Base-by-base conservation (phyloP, 2,797 vertebrate genomes). In the Diglossa cyanea region DNA sequence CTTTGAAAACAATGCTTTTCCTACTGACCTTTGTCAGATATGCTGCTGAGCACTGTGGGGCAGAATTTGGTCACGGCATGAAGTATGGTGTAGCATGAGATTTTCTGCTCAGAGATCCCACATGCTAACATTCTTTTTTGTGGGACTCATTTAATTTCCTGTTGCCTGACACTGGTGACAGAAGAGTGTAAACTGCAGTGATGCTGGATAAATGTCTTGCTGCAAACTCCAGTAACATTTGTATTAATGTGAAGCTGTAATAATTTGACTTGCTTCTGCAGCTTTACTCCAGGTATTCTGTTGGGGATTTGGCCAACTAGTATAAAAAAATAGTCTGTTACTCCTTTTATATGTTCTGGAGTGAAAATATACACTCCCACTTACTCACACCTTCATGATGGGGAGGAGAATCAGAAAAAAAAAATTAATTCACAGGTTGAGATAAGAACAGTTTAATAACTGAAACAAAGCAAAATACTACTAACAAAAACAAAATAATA, bases 21-120 rank as follows among this genome's bases (percentile, higher is more conserved):
- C 61, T 87, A 25, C 57, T 33, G 35, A 42, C 66, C 3, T 5
- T 58, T 75, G 18, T 53, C 72, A 83, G 50, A 47, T 30, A 25
- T 0, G 4, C 62, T 9, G 2, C 54, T 47, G 58, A 60, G 66
- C 60, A 50, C 45, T 0, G 0, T 10, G 19, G n/a, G 57, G 48
- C 57, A 80, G 58, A 94, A 44, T 81, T 85, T 33, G 42, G 74
- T 86, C 67, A 51, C 0, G 1, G 51, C 40, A 51, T 72, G n/a
- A 92, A 81, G 33, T 33, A 73, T 6, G 30, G 42, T 0, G 0
- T 61, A 30, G 42, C 18, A 33, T 57, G 68, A 96, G 85, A 74
- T 84, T 82, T 83, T 45, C 30, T 2, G 0, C 40, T n/a, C 88
- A 86, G 50, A 72, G 78, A 61, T 62, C 68, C 66, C 74, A n/a